phyloP scores from a whole-genome alignment of 2,888 invertebrate species.

The Antheraea yamamai region DNA sequence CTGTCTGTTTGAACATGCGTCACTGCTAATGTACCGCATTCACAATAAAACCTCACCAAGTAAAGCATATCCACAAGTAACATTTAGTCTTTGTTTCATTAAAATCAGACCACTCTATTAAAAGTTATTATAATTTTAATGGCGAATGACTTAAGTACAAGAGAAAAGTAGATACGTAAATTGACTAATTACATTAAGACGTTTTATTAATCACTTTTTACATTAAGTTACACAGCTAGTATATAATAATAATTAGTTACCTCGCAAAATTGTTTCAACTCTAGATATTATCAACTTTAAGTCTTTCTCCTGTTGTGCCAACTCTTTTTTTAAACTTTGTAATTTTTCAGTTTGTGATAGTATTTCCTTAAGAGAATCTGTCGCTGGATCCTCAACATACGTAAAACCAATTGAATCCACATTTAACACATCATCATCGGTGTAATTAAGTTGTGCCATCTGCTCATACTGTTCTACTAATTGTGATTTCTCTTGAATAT shows the following conservation, averaged over 20 bases:
- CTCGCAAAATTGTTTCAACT: conserved; percentile 62
- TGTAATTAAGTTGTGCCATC: conserved; percentile 84
- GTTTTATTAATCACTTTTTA: too few relatives aligned
- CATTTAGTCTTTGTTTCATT: too few relatives aligned
- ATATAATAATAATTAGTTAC: conserved; percentile 37
- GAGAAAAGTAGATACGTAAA: too few relatives aligned
- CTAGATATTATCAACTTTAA: conserved; percentile 75
- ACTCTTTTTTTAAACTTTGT: conserved; percentile 82
- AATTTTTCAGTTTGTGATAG: conserved; percentile 85
- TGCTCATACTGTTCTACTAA: conserved; percentile 86
- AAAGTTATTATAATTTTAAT: too few relatives aligned
- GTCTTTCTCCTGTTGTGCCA: conserved; percentile 84
- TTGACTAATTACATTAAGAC: too few relatives aligned
- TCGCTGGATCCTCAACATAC: conserved; percentile 82
- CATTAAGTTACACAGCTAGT: neutral
- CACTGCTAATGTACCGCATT: too few relatives aligned
- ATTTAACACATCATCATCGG: conserved; percentile 76
- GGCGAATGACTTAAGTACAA: too few relatives aligned
- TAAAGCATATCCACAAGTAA: too few relatives aligned
- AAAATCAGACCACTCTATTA: too few relatives aligned
- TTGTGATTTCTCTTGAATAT: conserved; percentile 86
- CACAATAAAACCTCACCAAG: too few relatives aligned
- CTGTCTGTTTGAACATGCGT: too few relatives aligned
- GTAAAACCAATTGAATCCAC: conserved; percentile 84
- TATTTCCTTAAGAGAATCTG: conserved; percentile 84